Percentiles rank a stretch among this genome's conserved stretches.
Conservation (phyloP, 2,113 vertebrate species). For the Pipra filicauda region DNA sequence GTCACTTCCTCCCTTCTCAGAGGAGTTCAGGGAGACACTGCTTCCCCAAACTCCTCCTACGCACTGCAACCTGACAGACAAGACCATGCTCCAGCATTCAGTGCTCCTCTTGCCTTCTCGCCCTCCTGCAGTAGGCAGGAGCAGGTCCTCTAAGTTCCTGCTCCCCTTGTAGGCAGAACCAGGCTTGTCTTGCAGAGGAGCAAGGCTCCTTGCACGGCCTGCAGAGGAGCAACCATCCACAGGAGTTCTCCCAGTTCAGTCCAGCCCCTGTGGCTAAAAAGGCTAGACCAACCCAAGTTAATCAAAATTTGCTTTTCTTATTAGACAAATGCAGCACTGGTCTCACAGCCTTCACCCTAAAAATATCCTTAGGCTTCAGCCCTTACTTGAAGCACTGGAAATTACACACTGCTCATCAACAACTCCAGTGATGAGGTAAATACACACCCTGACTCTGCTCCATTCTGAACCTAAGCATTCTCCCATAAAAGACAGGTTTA, state of each 20-base stretch:
- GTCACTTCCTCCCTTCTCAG: neutral
- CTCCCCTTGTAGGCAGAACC: neutral
- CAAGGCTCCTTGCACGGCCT: neutral
- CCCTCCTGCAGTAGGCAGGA: neutral
- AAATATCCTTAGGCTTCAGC: neutral
- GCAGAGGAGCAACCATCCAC: neutral
- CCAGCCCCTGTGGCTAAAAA: neutral
- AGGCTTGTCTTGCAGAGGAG: neutral
- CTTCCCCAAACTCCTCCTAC: neutral
- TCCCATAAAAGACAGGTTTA: neutral
- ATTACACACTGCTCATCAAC: neutral
- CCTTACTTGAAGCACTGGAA: neutral
- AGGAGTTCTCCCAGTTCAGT: neutral
- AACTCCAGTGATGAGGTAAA: neutral
- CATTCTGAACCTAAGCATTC: neutral
- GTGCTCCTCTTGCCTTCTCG: neutral
- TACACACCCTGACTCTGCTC: fast-evolving
- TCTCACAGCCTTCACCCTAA: neutral
- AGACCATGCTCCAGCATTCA: neutral
- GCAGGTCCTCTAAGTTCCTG: fast-evolving
- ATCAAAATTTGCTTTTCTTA: neutral
- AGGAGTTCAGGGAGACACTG: neutral
- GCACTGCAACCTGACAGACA: neutral
- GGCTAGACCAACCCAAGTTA: neutral
- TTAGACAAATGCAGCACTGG: neutral